Evolutionary conservation across 2,797 vertebrate genomes (phyloP).

Genomic region (Allobates femoralis): DNA sequence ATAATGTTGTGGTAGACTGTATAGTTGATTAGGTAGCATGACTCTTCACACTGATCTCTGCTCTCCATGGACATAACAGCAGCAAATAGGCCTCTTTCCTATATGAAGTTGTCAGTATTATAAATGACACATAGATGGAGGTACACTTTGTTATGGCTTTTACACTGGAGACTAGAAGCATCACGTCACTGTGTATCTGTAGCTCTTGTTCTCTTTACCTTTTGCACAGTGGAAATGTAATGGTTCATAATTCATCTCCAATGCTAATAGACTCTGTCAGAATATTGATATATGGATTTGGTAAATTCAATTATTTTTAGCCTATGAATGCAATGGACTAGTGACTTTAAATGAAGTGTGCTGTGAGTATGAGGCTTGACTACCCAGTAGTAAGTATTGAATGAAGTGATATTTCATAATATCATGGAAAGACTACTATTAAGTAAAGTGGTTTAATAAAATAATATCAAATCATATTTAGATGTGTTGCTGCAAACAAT

Average conservation of each 20-base stretch:
- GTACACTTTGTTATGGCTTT: too few species aligned
- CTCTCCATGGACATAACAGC: too few species aligned
- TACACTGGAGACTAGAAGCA: too few species aligned
- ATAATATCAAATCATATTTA: not conserved
- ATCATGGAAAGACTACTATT: not conserved
- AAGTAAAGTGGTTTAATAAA: not conserved
- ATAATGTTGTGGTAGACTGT: too few species aligned
- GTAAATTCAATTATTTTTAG: not conserved
- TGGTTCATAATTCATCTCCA: not conserved
- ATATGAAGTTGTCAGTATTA: too few species aligned
- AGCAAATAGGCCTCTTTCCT: too few species aligned
- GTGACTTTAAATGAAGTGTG: not conserved
- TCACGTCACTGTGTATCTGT: too few species aligned
- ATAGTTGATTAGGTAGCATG: too few species aligned
- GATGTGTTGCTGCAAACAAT: not conserved
- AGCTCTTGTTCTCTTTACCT: too few species aligned
- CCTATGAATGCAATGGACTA: not conserved
- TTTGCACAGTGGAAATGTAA: too few species aligned
- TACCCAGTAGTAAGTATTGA: not conserved
- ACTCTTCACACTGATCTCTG: too few species aligned
- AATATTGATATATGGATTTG: not conserved
- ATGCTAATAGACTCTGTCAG: not conserved
- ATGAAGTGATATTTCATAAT: not conserved
- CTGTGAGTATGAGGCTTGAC: not conserved
- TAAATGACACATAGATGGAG: too few species aligned